These are phyloP conservation scores for Lucilia sericata DNA, from an alignment of 1,140 invertebrate genomes.

Conservation along the genomic window DNA sequence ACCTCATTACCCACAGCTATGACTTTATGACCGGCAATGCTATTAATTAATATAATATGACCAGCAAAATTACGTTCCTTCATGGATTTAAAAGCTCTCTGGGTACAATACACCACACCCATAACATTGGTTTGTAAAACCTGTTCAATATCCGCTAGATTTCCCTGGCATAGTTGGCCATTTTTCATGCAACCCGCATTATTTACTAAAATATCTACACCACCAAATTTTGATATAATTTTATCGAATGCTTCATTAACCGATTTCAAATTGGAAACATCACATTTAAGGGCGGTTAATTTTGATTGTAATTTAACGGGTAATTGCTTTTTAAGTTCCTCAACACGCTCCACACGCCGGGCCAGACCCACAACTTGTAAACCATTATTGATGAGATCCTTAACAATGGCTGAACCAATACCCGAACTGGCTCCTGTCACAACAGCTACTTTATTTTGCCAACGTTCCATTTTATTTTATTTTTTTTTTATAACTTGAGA, in stretches of 20 bases:
- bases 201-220: slow-evolving; percentile 79
- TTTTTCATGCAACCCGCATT: slow-evolving; percentile 74
- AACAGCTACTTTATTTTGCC: slow-evolving; percentile 76
- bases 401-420: slow-evolving; percentile 75
- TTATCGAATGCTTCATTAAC: slow-evolving; percentile 76
- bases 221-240: slow-evolving; percentile 73
- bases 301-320: slow-evolving; percentile 56
- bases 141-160: slow-evolving; percentile 65
- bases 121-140: slow-evolving; percentile 79
- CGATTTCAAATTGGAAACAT: slow-evolving; percentile 75
- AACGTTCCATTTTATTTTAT: slow-evolving; percentile 73
- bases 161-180: slow-evolving; percentile 64
- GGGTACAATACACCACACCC: slow-evolving; percentile 75
- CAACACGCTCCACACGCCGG: slow-evolving; percentile 72
- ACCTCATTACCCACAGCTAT: slow-evolving; percentile 59
- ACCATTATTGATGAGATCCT: slow-evolving; percentile 72
- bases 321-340: slow-evolving; percentile 65
- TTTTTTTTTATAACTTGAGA: background rate
- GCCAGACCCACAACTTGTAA: slow-evolving; percentile 79
- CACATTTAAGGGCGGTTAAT: slow-evolving; percentile 72
- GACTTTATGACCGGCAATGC: slow-evolving; percentile 70
- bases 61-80: slow-evolving; percentile 74
- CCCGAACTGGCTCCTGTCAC: slow-evolving; percentile 81
- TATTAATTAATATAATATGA: slow-evolving; percentile 81
- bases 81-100: slow-evolving; percentile 78